Percentiles rank a stretch among this genome's conserved stretches.
Conservation (phyloP, 1,140 invertebrate species). For the Penaeus indicus region DNA sequence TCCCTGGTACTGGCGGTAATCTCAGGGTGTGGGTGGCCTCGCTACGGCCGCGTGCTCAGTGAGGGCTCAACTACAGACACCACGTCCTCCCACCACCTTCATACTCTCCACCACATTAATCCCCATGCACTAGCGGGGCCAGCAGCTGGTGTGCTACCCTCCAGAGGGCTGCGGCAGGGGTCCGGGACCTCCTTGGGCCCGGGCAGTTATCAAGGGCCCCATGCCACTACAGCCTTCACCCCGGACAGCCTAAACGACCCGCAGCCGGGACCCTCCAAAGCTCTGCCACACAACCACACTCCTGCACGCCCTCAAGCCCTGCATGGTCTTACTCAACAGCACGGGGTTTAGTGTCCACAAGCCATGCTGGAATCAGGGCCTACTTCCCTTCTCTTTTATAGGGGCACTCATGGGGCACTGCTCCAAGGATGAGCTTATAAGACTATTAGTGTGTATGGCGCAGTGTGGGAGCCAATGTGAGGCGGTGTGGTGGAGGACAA, state of each 20-base stretch:
- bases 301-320: slow-evolving; percentile 55
- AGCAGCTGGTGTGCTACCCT: slow-evolving; percentile 39
- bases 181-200: slow-evolving; percentile 53
- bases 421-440: slow-evolving; percentile 38
- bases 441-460: slow-evolving; percentile 36
- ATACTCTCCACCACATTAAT: slow-evolving; percentile 64
- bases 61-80: slow-evolving; percentile 65
- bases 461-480: slow-evolving; percentile 54
- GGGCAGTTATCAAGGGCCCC: slow-evolving; percentile 63
- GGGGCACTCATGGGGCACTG: slow-evolving; percentile 16
- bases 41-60: slow-evolving; percentile 66
- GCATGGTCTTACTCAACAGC: slow-evolving; percentile 56
- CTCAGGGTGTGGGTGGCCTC: slow-evolving; percentile 65
- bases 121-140: slow-evolving; percentile 47
- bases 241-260: slow-evolving; percentile 73
- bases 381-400: slow-evolving; percentile 29
- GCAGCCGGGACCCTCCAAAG: slow-evolving; percentile 76
- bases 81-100: slow-evolving; percentile 66
- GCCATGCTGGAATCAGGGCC: background rate
- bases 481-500: slow-evolving; percentile 47
- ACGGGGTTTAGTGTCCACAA: slow-evolving; percentile 38
- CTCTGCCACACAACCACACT: slow-evolving; percentile 64
- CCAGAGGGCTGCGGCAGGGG: slow-evolving; percentile 51
- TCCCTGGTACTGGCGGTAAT: slow-evolving; percentile 67
- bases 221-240: slow-evolving; percentile 68